A percentile compares a stretch with the other conserved stretches of the same genome.
These are phyloP conservation scores for Biston betularia DNA, from an alignment of 2,888 invertebrate genomes.

Conservation along the genomic window DNA sequence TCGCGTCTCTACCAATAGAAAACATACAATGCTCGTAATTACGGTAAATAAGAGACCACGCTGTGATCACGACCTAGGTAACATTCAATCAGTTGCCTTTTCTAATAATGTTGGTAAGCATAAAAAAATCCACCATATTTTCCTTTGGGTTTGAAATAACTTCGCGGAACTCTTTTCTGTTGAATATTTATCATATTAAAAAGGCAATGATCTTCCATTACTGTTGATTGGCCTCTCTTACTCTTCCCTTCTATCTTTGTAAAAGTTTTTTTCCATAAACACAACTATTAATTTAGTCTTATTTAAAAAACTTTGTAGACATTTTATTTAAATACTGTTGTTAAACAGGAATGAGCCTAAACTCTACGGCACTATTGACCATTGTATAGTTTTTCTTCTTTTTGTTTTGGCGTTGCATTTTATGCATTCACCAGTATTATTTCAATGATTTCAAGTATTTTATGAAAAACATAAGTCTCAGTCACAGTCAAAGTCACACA, in stretches of 20 bases:
- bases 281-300: background rate
- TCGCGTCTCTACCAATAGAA: background rate
- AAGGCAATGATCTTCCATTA: background rate
- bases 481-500: too few species aligned
- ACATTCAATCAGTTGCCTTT: constrained; percentile 46
- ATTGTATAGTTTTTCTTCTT: too few species aligned
- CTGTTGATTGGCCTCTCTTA: background rate
- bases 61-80: constrained; percentile 59
- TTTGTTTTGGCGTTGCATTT: too few species aligned
- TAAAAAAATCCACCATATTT: constrained; percentile 11
- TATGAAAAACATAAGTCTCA: too few species aligned
- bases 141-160: background rate
- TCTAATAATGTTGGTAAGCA: constrained; percentile 15
- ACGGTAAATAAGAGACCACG: constrained; percentile 38
- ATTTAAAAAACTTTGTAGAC: too few species aligned
- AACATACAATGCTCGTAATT: background rate
- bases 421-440: too few species aligned
- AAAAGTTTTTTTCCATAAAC: background rate
- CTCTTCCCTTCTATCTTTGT: background rate
- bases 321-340: too few species aligned
- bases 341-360: too few species aligned
- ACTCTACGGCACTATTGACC: too few species aligned
- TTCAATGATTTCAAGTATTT: too few species aligned
- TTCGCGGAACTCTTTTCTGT: background rate
- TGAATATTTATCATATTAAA: background rate